phyloP scores from a whole-genome alignment of 2,797 vertebrate genomes.

The Sebastes flavidus region DNA sequence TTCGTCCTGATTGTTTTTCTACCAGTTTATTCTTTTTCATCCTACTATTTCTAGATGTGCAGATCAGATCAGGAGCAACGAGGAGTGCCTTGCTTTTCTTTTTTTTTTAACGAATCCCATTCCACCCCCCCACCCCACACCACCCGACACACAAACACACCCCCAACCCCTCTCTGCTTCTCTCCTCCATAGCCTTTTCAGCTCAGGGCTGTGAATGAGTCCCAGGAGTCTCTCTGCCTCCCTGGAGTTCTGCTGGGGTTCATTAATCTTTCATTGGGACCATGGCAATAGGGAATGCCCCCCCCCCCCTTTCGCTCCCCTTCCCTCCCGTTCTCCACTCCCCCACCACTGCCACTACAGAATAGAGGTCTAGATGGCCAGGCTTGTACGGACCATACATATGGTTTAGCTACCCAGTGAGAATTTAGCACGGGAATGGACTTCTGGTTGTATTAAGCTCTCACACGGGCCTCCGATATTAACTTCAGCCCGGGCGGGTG shows the following conservation, averaged over 20 bases:
- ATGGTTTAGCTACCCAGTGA: constrained; percentile 25
- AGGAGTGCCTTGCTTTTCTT: constrained; percentile 49
- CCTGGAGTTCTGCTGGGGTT: constrained; percentile 84
- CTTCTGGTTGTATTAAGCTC: constrained; percentile 13
- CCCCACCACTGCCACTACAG: constrained; percentile 34
- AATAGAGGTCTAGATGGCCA: constrained; percentile 38
- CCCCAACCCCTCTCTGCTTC: constrained; percentile 36
- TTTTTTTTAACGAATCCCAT: constrained; percentile 70
- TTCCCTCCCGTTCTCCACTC: constrained; percentile 7
- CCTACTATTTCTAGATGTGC: constrained; percentile 40
- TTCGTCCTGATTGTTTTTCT: constrained; percentile 28
- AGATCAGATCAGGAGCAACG: constrained; percentile 60
- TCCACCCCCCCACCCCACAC: constrained; percentile 12
- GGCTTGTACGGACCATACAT: constrained; percentile 24
- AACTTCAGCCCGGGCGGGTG: constrained; percentile 37
- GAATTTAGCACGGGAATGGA: constrained; percentile 27
- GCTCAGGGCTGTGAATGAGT: constrained; percentile 84
- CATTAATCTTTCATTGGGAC: constrained; percentile 89
- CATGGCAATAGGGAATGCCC: constrained; percentile 78
- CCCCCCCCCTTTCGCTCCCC: background rate
- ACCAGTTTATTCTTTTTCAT: constrained; percentile 28
- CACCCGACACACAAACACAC: constrained; percentile 3
- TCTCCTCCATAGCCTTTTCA: constrained; percentile 75
- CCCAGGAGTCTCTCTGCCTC: constrained; percentile 84
- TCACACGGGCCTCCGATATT: background rate